Conservation (phyloP, 2,888 invertebrate genomes). For the Pterostichus niger region DNA sequence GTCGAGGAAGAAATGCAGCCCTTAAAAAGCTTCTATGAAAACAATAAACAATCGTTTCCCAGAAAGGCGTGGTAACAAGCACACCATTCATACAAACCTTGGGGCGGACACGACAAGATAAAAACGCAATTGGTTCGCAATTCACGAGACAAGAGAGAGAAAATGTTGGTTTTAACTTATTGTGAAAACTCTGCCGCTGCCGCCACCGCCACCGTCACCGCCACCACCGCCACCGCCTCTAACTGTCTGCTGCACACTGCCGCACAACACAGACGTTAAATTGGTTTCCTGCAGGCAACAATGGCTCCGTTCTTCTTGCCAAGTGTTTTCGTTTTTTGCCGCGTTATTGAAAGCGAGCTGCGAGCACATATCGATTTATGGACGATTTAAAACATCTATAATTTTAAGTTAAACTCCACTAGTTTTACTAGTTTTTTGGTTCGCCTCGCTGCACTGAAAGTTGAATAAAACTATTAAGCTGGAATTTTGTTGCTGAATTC, state of each 20-base stretch:
- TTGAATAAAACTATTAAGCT: slow-evolving; percentile 54
- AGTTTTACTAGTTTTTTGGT: slow-evolving; percentile 48
- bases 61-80: slow-evolving; percentile 15
- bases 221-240: neutral
- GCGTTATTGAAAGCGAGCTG: slow-evolving; percentile 58
- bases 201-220: neutral
- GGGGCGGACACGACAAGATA: slow-evolving; percentile 53
- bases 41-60: slow-evolving; percentile 42
- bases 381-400: slow-evolving; percentile 60
- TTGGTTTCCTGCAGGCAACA: slow-evolving; percentile 60
- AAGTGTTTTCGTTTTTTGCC: slow-evolving; percentile 56
- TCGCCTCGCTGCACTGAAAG: slow-evolving; percentile 25
- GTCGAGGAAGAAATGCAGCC: slow-evolving; percentile 8
- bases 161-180: slow-evolving; percentile 56
- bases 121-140: slow-evolving; percentile 55
- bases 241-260: slow-evolving; percentile 49
- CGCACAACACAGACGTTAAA: slow-evolving; percentile 57
- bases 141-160: slow-evolving; percentile 51
- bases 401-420: slow-evolving; percentile 54
- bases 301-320: slow-evolving; percentile 56
- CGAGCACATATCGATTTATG: slow-evolving; percentile 55
- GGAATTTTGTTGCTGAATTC: slow-evolving; percentile 51
- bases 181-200: slow-evolving; percentile 43
- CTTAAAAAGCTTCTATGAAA: neutral
- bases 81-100: slow-evolving; percentile 37